Evolutionary conservation across 2,113 vertebrate genomes (phyloP).

Genomic region (Proteles cristata): DNA sequence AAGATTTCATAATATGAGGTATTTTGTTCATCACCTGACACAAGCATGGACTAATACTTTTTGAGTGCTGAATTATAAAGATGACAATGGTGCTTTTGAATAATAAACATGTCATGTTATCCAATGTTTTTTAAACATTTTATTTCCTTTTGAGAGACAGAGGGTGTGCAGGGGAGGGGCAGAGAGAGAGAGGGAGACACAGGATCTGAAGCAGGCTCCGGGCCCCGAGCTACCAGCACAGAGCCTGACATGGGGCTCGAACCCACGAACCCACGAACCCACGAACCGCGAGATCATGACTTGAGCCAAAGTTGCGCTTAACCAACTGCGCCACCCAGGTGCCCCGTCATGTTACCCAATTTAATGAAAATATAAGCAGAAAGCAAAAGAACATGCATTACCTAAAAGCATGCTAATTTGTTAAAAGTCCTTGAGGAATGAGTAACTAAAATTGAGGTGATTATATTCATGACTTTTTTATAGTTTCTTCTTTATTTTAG

Average conservation of each 20-base stretch:
- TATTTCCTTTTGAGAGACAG: too few species aligned
- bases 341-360: neutral
- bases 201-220: too few species aligned
- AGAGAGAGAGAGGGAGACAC: too few species aligned
- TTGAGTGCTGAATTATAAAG: constrained; percentile 35
- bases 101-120: neutral
- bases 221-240: too few species aligned
- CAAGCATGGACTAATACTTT: neutral
- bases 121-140: too few species aligned
- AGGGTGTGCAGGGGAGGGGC: too few species aligned
- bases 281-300: too few species aligned
- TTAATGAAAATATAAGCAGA: neutral
- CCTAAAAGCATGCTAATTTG: neutral
- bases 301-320: too few species aligned
- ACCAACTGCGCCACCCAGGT: too few species aligned
- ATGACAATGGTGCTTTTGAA: neutral
- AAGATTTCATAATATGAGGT: constrained; percentile 9
- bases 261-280: too few species aligned
- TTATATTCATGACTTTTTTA: neutral
- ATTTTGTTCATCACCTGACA: constrained; percentile 40
- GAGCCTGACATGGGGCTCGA: too few species aligned
- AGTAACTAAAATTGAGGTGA: neutral
- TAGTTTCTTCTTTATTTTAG: neutral
- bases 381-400: neutral
- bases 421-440: neutral